Evolutionary conservation across 30 jellyfish, hydroid and myxozoan genomes (phyloP), one percentile per base, ranked within the genome.

Genomic region (Mastigias papua): DNA sequence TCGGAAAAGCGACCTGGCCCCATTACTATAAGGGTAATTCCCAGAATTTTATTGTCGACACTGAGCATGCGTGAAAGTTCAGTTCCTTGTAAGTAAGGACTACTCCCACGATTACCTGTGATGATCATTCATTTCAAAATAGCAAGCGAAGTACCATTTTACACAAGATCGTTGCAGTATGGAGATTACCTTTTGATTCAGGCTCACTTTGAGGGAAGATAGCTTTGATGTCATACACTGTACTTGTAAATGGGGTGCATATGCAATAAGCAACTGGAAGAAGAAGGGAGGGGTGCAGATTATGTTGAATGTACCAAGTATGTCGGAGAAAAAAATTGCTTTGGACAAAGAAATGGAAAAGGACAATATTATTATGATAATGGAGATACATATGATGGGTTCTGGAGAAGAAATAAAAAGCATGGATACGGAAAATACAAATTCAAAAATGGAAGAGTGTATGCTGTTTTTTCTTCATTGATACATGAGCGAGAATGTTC

Each of bases 351-450:
- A 48, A 60, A 69, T 75, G 95, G 95, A 21, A 73, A 73, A 86
- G 95, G 95, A 26, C 95, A 86, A 69, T 73, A 86, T 86, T 86
- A 86, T 73, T 86, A 86, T 63, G 95, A 76, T 34, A 86, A 73
- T 62, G 95, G 95, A 29, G 95, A 86, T 49, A 57, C 46, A 34
- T 86, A 73, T 66, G 95, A 86, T 48, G 95, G 95, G 21, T 37
- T 42, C 66, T 86, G 95, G 95, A 76, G 42, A 63, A 49, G 89
- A 35, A 76, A 86, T 50, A 86, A 86, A 48, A 86, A 86, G 48
- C 95, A 86, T 86, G 95, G 95, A 30, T 86, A 58, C 73, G 95
- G 95, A 1, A 49, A 31, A 10, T 86, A 86, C 50, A 73, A 89
- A 26, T 86, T 70, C 62, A 26, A 20, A 21, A 31, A 62, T 57